Base-by-base conservation (phyloP, 2,797 vertebrate species). In the Enteromius fasciolatus region DNA sequence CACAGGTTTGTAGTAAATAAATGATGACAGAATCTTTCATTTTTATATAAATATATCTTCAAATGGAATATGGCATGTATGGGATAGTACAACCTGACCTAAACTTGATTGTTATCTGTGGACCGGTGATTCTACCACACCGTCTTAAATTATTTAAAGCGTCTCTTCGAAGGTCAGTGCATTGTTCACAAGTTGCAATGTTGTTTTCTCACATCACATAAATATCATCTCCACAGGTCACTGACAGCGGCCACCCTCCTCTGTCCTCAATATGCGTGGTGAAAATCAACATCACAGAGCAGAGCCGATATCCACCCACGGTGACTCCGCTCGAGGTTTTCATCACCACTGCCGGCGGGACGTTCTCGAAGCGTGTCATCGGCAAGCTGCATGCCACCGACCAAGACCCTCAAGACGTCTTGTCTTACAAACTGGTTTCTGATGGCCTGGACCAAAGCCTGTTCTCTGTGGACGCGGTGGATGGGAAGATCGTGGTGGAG, bases 321-420 rank as follows among this genome's bases (percentile, higher is more conserved):
- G 95, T 96, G 0, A 92, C 97, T 14, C 97, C 98, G 0, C 85
- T 99, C 69, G 97, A 99, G 86, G 95, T 99, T 89, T 98, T 97
- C 92, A 96, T 99, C 92, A 97, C 96, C 39, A 94, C 93, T 0
- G 90, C 91, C 0, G 93, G 95, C 12, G 90, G 92, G 7, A 90
- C 91, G 17, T 96, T 98, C 83, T 92, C 95, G 59, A 96, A 95
- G 0, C 94, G 94, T 0, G 94, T 97, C 68, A 91, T 99, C 11
- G 97, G 98, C 31, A 95, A 95, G 84, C 95, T 99, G 63, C 98
- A 99, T 0, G 97, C 98, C 74, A 96, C 97, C 0, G 98, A 99
- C 90, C 94, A 95, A 88, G 98, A 99, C 87, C 95, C 93, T 3
- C 96, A 97, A 1, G 98, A 99, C 61, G 91, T 93, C 0, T 90